Percentiles rank a stretch among this genome's conserved stretches.
phyloP scores from a whole-genome alignment of 1,140 invertebrate species.

The Pachyrhynchus sulphureomaculatus region DNA sequence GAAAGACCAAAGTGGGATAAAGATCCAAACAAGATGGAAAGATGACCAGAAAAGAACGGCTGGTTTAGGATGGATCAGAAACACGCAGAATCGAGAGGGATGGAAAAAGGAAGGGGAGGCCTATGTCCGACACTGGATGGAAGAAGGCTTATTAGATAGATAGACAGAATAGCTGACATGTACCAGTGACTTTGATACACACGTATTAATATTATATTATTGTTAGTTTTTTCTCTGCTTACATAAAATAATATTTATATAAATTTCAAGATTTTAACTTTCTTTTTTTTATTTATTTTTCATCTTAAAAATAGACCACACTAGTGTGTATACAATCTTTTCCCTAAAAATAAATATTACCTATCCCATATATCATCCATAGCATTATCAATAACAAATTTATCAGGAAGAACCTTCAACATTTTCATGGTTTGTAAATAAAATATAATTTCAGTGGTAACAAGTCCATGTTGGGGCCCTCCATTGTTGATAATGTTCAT shows the following conservation, averaged over 20 bases:
- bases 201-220: too few species aligned
- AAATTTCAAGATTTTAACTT: background rate
- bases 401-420: conserved; percentile 75
- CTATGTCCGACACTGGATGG: too few species aligned
- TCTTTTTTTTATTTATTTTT: background rate
- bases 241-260: background rate
- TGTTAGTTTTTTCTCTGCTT: background rate
- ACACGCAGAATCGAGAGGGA: too few species aligned
- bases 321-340: background rate
- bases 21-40: too few species aligned
- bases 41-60: too few species aligned
- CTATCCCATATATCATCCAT: conserved; percentile 79
- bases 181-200: too few species aligned
- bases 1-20: too few species aligned
- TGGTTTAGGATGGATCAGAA: too few species aligned
- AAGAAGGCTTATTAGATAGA: too few species aligned
- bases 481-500: conserved; percentile 93
- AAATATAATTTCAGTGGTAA: conserved; percentile 93
- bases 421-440: conserved; percentile 90
- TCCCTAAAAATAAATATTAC: conserved; percentile 49
- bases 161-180: too few species aligned
- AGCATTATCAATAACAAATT: conserved; percentile 71
- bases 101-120: too few species aligned
- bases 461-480: conserved; percentile 92
- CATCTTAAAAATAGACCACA: background rate